Percentiles rank a stretch among this genome's conserved stretches.
These are phyloP conservation scores for Enteromius argenteus DNA, from an alignment of 2,797 vertebrate species.

Conservation along the genomic window DNA sequence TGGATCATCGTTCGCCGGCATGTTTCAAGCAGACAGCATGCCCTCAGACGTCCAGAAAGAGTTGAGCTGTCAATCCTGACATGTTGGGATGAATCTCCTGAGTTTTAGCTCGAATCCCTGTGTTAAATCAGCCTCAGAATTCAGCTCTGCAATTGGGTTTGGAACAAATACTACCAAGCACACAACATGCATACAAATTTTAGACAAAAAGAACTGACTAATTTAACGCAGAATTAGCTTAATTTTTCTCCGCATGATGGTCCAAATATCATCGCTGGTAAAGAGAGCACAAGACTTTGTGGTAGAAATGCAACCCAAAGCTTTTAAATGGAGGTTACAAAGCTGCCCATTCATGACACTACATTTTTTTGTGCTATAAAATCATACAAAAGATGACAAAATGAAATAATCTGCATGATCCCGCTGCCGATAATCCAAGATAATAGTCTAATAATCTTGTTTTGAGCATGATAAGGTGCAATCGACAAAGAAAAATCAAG, in stretches of 20 bases:
- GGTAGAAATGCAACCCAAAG: background rate
- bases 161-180: background rate
- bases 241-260: background rate
- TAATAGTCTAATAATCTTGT: background rate
- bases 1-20: slow-evolving; percentile 2
- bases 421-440: background rate
- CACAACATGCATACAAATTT: background rate
- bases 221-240: background rate
- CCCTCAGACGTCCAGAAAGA: slow-evolving; percentile 13
- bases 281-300: background rate
- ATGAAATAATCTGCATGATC: background rate
- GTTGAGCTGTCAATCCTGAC: background rate
- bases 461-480: background rate
- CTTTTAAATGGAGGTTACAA: background rate
- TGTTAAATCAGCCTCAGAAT: background rate
- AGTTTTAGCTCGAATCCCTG: background rate
- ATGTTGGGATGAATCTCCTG: background rate
- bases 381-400: background rate
- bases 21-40: slow-evolving; percentile 2
- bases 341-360: background rate
- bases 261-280: background rate
- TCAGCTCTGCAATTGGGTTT: background rate
- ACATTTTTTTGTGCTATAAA: background rate
- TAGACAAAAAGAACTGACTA: background rate
- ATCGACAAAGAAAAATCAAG: background rate